Conservation (phyloP, 2,888 invertebrate genomes). For the Eristalinus sepulchralis region DNA sequence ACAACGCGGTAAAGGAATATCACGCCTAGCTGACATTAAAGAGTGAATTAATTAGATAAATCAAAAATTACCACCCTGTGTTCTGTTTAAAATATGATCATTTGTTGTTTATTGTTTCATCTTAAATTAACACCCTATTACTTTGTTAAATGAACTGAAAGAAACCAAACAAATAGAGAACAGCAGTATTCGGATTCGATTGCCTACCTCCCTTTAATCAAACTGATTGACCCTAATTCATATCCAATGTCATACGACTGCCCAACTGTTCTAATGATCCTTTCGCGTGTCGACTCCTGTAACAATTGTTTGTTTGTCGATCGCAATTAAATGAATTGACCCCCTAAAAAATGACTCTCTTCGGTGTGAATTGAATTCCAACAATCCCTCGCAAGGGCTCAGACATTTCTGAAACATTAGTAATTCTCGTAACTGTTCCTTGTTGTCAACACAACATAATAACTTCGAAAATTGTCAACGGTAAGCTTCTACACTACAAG, state of each 20-base stretch:
- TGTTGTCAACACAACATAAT: slow-evolving; percentile 18
- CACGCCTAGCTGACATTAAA: too few species aligned
- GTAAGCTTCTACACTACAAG: slow-evolving; percentile 55
- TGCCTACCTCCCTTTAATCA: too few species aligned
- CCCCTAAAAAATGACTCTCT: not conserved
- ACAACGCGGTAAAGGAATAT: too few species aligned
- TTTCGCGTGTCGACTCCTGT: not conserved
- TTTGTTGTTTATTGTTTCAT: too few species aligned
- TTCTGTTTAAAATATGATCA: too few species aligned
- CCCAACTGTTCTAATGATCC: not conserved
- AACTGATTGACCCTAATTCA: not conserved
- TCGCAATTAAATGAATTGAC: not conserved
- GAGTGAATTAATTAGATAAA: too few species aligned
- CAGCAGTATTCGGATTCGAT: too few species aligned
- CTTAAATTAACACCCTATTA: too few species aligned
- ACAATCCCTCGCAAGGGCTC: not conserved
- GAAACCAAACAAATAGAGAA: too few species aligned
- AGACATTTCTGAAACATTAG: not conserved
- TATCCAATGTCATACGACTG: not conserved
- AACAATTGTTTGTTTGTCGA: too few species aligned
- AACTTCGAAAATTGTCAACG: slow-evolving; percentile 10
- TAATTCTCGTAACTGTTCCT: not conserved
- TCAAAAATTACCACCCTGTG: too few species aligned
- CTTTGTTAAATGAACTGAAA: too few species aligned
- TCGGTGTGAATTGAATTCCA: not conserved